Base-by-base conservation (phyloP, 2,888 invertebrate genomes). In the Oxyscelio sp. region DNA sequence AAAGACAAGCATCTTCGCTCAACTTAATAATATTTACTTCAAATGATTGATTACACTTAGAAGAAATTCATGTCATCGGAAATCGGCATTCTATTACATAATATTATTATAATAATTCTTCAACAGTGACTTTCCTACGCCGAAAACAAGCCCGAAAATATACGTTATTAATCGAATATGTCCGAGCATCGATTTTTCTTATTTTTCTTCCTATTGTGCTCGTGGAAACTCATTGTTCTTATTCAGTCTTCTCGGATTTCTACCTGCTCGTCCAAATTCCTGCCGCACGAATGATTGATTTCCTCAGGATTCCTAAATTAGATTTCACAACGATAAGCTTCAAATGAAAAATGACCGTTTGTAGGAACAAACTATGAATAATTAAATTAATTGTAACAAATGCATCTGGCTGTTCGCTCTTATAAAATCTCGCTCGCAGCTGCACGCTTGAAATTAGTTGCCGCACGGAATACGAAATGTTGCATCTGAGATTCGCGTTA, bases 371-470 rank as follows among this genome's bases (percentile, higher is more conserved):
- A 45, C 58, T 43, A 59, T 59, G 73, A 74, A 74, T 81, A 74
- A 74, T 74, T 56, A 54, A 74, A 81, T 74, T 61, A 68, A 81
- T 74, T 74, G 45, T 68, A 81, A 74, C 74, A 61, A 48, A 63
- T 17, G 15, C 34, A 8, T 22, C 58, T 43, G n/a, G n/a, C 43
- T 9, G 27, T 65, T 48, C 19, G 48, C 2, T 24, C 21, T 45
- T 48, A 22, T 24, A 34, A 43, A 31, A 59, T 21, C 17, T 31
- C 15, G 8, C 45, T n/a, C 34, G 34, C 34, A 34, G 4, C n/a
- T n/a, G 43, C 43, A 9, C 19, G 15, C n/a, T 40, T 15, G 6
- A 40, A 40, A 40, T 15, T 15, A n/a, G 15, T 40, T 15, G 15
- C 1, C 9, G 8, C 8, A 15, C 15, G 11, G 13, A 54, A 54